phyloP scores from a whole-genome alignment of 2,888 invertebrate species.

The Merodon equestris region DNA sequence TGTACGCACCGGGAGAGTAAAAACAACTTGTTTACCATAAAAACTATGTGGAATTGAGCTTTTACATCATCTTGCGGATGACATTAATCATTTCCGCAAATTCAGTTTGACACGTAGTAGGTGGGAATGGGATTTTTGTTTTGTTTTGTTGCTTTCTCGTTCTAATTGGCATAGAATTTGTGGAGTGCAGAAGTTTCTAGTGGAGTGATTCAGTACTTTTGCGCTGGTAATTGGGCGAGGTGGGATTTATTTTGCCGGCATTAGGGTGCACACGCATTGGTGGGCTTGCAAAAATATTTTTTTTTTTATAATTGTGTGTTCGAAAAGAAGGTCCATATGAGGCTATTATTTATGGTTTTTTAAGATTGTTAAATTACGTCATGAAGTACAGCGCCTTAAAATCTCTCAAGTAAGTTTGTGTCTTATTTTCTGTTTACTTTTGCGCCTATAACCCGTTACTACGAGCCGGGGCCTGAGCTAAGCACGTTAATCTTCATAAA shows the following conservation, averaged over 20 bases:
- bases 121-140: slow-evolving; percentile 16
- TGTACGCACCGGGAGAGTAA: slow-evolving; percentile 6
- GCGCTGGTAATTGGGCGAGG: not conserved
- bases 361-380: too few species aligned
- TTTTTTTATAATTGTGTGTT: too few species aligned
- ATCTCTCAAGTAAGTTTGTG: too few species aligned
- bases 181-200: too few species aligned
- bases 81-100: slow-evolving; percentile 42
- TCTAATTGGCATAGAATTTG: slow-evolving; percentile 7
- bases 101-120: slow-evolving; percentile 48
- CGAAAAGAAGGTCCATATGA: too few species aligned
- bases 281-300: not conserved
- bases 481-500: too few species aligned
- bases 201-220: not conserved
- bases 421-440: too few species aligned
- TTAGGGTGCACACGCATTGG: not conserved
- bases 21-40: slow-evolving; percentile 61
- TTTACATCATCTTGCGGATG: slow-evolving; percentile 59
- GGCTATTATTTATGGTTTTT: too few species aligned
- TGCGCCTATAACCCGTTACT: too few species aligned
- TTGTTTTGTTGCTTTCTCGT: slow-evolving; percentile 49
- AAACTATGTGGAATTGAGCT: slow-evolving; percentile 10
- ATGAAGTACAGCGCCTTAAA: too few species aligned
- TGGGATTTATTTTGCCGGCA: slow-evolving; percentile 31
- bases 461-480: too few species aligned